phyloP scores from a whole-genome alignment of 2,797 vertebrate species.

The Myoxocephalus aenaeus region DNA sequence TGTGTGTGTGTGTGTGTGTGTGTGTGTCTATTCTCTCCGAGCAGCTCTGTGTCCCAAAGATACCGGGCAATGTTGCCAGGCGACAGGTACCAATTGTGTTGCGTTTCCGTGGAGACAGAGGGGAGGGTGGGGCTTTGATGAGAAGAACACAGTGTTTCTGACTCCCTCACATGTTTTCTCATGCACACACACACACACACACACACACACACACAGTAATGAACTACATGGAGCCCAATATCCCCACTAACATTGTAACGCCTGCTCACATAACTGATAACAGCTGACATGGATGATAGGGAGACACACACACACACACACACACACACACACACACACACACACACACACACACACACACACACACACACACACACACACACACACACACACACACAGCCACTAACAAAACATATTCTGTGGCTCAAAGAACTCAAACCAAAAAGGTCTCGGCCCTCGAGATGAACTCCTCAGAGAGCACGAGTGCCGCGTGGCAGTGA shows the following conservation, averaged over 20 bases:
- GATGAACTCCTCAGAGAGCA: not conserved
- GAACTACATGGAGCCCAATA: conserved; percentile 5
- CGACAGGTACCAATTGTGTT: conserved; percentile 85
- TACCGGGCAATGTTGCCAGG: conserved; percentile 83
- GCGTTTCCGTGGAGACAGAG: conserved; percentile 77
- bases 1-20: conserved; percentile 7
- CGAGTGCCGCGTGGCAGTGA: not conserved
- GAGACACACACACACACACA: conserved; percentile 11
- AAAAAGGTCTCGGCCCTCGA: not conserved
- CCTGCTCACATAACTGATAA: conserved; percentile 11
- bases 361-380: conserved; percentile 9
- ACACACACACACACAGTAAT: conserved; percentile 17
- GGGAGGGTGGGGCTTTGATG: conserved; percentile 77
- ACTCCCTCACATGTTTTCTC: conserved; percentile 51
- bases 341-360: conserved; percentile 21
- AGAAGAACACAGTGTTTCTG: conserved; percentile 80
- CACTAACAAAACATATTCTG: not conserved
- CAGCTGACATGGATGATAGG: conserved; percentile 1
- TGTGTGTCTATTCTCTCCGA: conserved; percentile 35
- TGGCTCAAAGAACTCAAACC: not conserved
- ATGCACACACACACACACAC: conserved; percentile 18
- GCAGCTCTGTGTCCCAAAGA: conserved; percentile 77
- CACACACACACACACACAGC: conserved; percentile 16
- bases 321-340: conserved; percentile 8
- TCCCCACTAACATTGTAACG: not conserved